These are phyloP conservation scores for Bibio marci DNA, from an alignment of 2,888 invertebrate species.

Conservation along the genomic window DNA sequence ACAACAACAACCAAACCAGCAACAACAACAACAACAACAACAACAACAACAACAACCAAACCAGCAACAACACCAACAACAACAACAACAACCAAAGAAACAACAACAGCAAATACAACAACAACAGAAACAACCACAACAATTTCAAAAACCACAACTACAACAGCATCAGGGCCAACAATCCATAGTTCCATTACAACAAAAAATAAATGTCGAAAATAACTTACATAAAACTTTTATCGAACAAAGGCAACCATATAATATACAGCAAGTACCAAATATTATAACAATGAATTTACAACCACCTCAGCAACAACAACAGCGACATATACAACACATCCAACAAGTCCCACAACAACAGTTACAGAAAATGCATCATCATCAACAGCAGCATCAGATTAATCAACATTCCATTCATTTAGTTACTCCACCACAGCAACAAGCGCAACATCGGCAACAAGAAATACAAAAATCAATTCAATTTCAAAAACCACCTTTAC, in stretches of 20 bases:
- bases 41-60: no score
- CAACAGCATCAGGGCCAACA: no score
- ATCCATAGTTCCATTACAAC: no score
- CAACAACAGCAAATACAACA: background rate
- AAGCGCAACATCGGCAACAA: slow-evolving; percentile 11
- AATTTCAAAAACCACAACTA: background rate
- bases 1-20: slow-evolving; percentile 1
- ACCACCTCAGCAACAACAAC: slow-evolving; percentile 15
- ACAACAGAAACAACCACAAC: background rate
- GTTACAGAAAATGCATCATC: slow-evolving; percentile 9
- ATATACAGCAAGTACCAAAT: slow-evolving; percentile 31
- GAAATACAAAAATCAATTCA: background rate
- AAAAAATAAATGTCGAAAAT: background rate
- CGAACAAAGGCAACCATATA: slow-evolving; percentile 18
- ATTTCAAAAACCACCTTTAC: background rate
- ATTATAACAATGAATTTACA: slow-evolving; percentile 10
- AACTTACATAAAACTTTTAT: background rate
- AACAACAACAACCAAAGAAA: slow-evolving; percentile 10
- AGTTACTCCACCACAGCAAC: slow-evolving; percentile 15
- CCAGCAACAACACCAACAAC: no score
- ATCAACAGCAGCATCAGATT: slow-evolving; percentile 11
- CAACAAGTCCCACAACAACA: slow-evolving; percentile 10
- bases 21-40: slow-evolving; percentile 17
- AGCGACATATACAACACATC: slow-evolving; percentile 13
- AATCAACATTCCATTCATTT: slow-evolving; percentile 6